Evolutionary conservation across 2,113 vertebrate genomes (phyloP).

Genomic region (Tricholaema leucomelas): DNA sequence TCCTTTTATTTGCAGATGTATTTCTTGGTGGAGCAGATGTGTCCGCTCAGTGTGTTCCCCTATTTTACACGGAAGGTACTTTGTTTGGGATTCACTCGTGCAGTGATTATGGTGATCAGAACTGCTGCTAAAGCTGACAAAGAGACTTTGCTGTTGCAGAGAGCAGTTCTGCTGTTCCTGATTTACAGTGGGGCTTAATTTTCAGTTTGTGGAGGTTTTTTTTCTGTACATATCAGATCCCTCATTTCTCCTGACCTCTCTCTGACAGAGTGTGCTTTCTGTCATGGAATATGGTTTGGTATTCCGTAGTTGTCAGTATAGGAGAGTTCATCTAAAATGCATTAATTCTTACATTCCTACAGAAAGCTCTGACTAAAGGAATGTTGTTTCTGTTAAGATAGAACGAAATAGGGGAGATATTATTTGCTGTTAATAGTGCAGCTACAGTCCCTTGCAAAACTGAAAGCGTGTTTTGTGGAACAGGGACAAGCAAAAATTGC

Average conservation of each 20-base stretch:
- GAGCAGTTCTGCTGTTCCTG: background rate
- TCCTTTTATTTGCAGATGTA: background rate
- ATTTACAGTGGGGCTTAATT: background rate
- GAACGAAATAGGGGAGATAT: slow-evolving; percentile 54
- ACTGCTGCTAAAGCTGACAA: background rate
- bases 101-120: background rate
- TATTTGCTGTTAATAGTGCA: slow-evolving; percentile 57
- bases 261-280: background rate
- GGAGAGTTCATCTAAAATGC: slow-evolving; percentile 4
- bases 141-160: background rate
- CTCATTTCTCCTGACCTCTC: background rate
- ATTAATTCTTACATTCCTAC: slow-evolving; percentile 36
- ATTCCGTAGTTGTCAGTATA: background rate
- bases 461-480: slow-evolving; percentile 68
- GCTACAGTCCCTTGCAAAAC: slow-evolving; percentile 48
- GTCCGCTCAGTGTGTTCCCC: background rate
- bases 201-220: background rate
- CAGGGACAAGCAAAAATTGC: slow-evolving; percentile 46
- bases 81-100: background rate
- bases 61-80: background rate
- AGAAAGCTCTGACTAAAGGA: too few species aligned
- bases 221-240: background rate
- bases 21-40: background rate
- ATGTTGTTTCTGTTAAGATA: slow-evolving; percentile 51
- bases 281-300: background rate